Conservation (phyloP, 2,888 invertebrate species). For the Papilio gigon region DNA sequence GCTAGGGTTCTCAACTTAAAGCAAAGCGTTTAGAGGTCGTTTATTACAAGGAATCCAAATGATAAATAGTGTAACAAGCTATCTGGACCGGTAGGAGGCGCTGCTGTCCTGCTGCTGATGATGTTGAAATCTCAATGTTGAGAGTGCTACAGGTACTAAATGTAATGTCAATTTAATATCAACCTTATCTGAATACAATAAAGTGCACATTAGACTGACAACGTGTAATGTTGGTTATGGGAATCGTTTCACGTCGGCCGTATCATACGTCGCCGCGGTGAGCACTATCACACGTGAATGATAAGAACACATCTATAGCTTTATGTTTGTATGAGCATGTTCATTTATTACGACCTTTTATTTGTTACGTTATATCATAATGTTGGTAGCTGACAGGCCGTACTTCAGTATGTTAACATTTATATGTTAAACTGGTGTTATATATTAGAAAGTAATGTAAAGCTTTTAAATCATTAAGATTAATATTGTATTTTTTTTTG, state of each 20-base stretch:
- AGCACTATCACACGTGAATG: slow-evolving; percentile 28
- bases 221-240: slow-evolving; percentile 31
- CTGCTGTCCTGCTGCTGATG: no score
- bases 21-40: not conserved
- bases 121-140: slow-evolving; percentile 38
- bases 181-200: not conserved
- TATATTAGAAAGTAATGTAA: no score
- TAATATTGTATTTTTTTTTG: no score
- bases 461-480: no score
- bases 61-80: not conserved
- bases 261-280: slow-evolving; percentile 25
- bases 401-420: not conserved
- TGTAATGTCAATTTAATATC: not conserved
- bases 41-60: not conserved
- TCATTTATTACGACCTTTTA: not conserved
- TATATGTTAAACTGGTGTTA: not conserved
- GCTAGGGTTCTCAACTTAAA: slow-evolving; percentile 7
- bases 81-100: no score
- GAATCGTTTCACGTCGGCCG: slow-evolving; percentile 33
- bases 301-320: not conserved
- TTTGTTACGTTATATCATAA: not conserved
- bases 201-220: not conserved
- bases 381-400: not conserved
- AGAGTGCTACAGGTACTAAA: slow-evolving; percentile 27
- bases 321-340: slow-evolving; percentile 1